Conservation (phyloP, 1,140 invertebrate genomes). For the Carcinoscorpius rotundicauda region DNA sequence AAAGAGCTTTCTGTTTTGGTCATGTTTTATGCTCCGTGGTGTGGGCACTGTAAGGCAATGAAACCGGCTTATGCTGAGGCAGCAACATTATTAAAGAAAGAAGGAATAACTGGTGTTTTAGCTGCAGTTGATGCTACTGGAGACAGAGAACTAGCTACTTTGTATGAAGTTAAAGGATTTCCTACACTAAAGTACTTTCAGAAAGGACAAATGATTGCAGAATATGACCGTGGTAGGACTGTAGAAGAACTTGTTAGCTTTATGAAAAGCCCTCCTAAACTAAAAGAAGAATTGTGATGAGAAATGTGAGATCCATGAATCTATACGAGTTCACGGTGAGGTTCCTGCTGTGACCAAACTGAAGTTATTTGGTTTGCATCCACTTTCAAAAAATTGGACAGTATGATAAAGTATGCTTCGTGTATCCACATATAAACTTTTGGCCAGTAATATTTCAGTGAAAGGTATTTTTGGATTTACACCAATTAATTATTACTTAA, state of each 20-base stretch:
- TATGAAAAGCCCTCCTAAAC: slow-evolving; percentile 32
- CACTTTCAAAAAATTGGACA: too few relatives aligned
- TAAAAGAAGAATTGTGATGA: not conserved
- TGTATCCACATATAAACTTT: too few relatives aligned
- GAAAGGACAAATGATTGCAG: slow-evolving; percentile 34
- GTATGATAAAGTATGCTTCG: too few relatives aligned
- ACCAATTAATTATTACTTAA: too few relatives aligned
- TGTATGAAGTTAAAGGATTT: slow-evolving; percentile 36
- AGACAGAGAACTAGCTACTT: slow-evolving; percentile 31
- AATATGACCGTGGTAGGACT: slow-evolving; percentile 34
- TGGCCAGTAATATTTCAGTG: too few relatives aligned
- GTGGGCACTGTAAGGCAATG: slow-evolving; percentile 46
- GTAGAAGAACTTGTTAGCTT: slow-evolving; percentile 40
- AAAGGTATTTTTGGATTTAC: too few relatives aligned
- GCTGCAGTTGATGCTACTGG: slow-evolving; percentile 40
- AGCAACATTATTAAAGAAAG: slow-evolving; percentile 37
- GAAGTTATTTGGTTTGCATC: too few relatives aligned
- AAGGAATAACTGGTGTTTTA: slow-evolving; percentile 34
- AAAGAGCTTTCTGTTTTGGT: slow-evolving; percentile 40
- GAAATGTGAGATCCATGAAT: too few relatives aligned
- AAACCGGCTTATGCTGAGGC: slow-evolving; percentile 43
- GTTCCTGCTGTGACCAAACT: too few relatives aligned
- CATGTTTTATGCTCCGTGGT: slow-evolving; percentile 52
- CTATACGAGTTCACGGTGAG: too few relatives aligned
- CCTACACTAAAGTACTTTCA: slow-evolving; percentile 35